Conservation (phyloP, 2,888 invertebrate genomes). For the Heliconius ethilla region DNA sequence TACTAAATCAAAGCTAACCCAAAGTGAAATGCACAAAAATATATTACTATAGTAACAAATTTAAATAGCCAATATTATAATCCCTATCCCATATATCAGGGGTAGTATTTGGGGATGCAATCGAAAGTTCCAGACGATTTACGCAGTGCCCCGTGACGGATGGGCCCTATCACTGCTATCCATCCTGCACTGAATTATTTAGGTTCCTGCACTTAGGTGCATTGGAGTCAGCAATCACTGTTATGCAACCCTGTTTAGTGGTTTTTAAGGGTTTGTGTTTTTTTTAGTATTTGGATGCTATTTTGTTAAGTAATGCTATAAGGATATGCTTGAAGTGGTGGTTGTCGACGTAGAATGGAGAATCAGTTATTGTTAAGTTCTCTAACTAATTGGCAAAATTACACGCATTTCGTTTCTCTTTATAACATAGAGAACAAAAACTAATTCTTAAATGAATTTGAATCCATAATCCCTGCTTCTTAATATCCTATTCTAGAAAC, state of each 20-base stretch:
- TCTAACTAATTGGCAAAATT: neutral
- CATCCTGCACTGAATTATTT: constrained; percentile 71
- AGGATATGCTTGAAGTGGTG: neutral
- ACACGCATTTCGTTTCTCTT: neutral
- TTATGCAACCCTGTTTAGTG: constrained; percentile 10
- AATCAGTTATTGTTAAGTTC: neutral
- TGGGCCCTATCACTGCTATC: constrained; percentile 68
- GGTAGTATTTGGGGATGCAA: constrained; percentile 55
- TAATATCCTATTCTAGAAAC: neutral
- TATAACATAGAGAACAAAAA: neutral
- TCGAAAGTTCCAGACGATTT: constrained; percentile 76
- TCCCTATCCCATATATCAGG: constrained; percentile 39
- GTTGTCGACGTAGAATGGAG: neutral
- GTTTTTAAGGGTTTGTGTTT: neutral
- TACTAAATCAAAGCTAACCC: no score
- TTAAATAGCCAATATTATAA: constrained; percentile 30
- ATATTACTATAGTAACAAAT: constrained; percentile 16
- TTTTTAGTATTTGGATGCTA: neutral
- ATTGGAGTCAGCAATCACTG: constrained; percentile 43
- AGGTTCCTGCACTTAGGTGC: constrained; percentile 66
- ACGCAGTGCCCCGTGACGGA: constrained; percentile 66
- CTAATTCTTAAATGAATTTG: no score
- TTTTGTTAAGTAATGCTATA: neutral
- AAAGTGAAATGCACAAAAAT: neutral
- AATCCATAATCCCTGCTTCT: no score